Evolutionary conservation across 2,888 invertebrate species (phyloP), one percentile per base, ranked within the genome.

Genomic region (Unio delphinus): DNA sequence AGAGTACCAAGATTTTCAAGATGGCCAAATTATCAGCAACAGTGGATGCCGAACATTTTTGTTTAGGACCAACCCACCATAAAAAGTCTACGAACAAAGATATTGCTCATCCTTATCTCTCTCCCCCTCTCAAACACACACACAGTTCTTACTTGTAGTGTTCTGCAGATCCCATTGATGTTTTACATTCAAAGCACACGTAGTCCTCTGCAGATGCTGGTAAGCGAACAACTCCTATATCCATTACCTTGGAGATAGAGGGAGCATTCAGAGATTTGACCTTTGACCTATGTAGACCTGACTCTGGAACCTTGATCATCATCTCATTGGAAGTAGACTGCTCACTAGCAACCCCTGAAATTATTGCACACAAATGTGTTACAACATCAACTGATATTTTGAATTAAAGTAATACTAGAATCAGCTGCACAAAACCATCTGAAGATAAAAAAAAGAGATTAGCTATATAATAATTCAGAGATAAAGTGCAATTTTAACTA

Each of bases 61-160:
- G 11, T 45, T 45, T 45, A 3, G 45, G 45, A 45, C 45, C 11
- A 45, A 45, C 11, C 45, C 45, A 45, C 3, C 45, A 45, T 45
- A 45, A 45, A 15, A 15, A 45, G 45, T 45, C 15, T 45, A 45
- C 11, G 45, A 45, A 45, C 45, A 45, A 45, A 45, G 45, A 45
- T 45, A 3, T 45, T 45, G 45, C 45, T 11, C 8, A 45, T 45
- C 15, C 45, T 11, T 45, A 15, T 45, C 15, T 45, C 11, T 45
- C 45, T 30, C 30, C 45, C 1, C 15, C 45, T 11, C 45, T 3
- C 45, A 45, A 3, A 15, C 45, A 15, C 15, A 34, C 17, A 34
- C 2, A 20, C 18, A 56, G 8, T 54, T 92, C 94, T 93, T 90
- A 96, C 95, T 94, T 93, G 90, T 94, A 96, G 90, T 96, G 96